Percentiles rank a stretch among this genome's conserved stretches.
Conservation (phyloP, 2,888 invertebrate genomes). For the Pteria penguin region DNA sequence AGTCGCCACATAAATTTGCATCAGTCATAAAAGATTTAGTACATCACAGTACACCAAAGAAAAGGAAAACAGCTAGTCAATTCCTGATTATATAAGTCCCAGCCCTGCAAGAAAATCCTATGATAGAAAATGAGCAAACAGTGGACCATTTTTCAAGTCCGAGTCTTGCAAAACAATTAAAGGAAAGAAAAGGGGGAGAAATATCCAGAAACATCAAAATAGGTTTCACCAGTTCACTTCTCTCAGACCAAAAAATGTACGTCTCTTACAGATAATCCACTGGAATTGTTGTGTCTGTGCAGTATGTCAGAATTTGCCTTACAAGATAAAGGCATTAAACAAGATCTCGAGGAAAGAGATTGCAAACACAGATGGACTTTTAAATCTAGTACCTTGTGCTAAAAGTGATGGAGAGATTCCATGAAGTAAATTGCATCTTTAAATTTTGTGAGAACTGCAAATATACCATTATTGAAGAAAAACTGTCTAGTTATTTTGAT, state of each 20-base stretch:
- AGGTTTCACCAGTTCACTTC: too few relatives aligned
- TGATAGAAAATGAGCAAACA: too few relatives aligned
- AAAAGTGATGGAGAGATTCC: slow-evolving; percentile 36
- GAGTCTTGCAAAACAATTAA: too few relatives aligned
- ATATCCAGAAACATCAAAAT: too few relatives aligned
- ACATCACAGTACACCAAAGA: too few relatives aligned
- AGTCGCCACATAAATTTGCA: too few relatives aligned
- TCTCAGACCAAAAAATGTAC: slow-evolving; percentile 42
- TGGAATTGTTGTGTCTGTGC: slow-evolving; percentile 46
- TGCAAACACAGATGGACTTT: slow-evolving; percentile 35
- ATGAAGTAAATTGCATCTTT: slow-evolving; percentile 36
- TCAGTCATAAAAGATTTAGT: too few relatives aligned
- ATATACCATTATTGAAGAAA: slow-evolving; percentile 23
- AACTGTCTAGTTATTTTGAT: slow-evolving; percentile 15
- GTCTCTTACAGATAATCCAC: slow-evolving; percentile 30
- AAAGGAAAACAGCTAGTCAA: too few relatives aligned
- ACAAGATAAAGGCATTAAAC: slow-evolving; percentile 38
- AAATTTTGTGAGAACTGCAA: slow-evolving; percentile 33
- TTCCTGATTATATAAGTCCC: too few relatives aligned
- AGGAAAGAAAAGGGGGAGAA: too few relatives aligned
- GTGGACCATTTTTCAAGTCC: too few relatives aligned
- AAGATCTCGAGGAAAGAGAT: slow-evolving; percentile 9
- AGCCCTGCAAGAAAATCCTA: too few relatives aligned
- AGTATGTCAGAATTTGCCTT: slow-evolving; percentile 36
- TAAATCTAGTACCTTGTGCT: slow-evolving; percentile 36